Conservation (phyloP, 92 coral and sea anemone species). For the Palythoa heliodiscus region DNA sequence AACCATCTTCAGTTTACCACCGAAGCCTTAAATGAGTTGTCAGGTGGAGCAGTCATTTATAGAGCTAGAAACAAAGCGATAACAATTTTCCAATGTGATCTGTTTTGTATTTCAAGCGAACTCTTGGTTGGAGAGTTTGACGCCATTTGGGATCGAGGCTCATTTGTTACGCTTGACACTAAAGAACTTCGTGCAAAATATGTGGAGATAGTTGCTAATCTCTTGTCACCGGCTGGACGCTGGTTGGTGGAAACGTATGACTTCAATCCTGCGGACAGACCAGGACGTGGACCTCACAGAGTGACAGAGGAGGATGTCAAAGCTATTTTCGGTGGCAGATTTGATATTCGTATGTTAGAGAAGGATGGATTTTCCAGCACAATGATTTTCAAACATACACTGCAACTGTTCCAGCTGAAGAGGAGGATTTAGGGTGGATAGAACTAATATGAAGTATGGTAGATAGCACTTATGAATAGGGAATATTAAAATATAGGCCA, state of each 20-base stretch:
- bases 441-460: too few relatives aligned
- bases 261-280: not conserved
- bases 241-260: slow-evolving; percentile 22
- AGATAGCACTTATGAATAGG: too few relatives aligned
- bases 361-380: not conserved
- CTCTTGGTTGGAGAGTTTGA: slow-evolving; percentile 47
- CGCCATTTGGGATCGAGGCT: slow-evolving; percentile 61
- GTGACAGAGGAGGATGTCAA: not conserved
- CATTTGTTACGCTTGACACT: slow-evolving; percentile 41
- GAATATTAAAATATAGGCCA: too few relatives aligned
- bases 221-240: not conserved
- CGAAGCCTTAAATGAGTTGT: slow-evolving; percentile 51
- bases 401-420: not conserved
- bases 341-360: slow-evolving; percentile 1
- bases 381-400: not conserved
- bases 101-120: slow-evolving; percentile 35
- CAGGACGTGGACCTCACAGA: not conserved
- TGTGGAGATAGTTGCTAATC: not conserved
- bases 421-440: not conserved
- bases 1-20: slow-evolving; percentile 52
- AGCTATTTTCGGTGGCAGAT: not conserved
- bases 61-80: slow-evolving; percentile 58
- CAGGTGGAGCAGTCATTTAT: slow-evolving; percentile 52
- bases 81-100: slow-evolving; percentile 52
- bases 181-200: slow-evolving; percentile 18